These are phyloP conservation scores for Atopsyche davidsoni DNA, from an alignment of 1,140 invertebrate genomes.

Conservation along the genomic window DNA sequence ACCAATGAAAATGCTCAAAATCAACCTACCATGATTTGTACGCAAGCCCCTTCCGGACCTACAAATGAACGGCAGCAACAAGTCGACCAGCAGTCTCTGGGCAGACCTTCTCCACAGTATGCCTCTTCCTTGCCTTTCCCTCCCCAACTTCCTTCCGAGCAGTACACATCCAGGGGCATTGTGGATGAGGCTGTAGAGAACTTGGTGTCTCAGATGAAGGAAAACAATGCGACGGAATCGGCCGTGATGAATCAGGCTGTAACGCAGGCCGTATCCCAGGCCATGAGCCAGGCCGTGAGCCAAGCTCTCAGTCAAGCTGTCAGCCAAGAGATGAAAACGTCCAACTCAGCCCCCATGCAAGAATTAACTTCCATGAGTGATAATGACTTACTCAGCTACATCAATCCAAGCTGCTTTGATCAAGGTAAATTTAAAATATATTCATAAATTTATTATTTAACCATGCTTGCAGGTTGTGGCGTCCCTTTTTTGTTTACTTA, in stretches of 20 bases:
- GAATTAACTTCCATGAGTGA: constrained; percentile 76
- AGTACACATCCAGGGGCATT: constrained; percentile 14
- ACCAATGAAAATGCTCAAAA: constrained; percentile 36
- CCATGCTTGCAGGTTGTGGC: no score
- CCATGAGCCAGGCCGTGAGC: constrained; percentile 52
- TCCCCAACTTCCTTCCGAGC: constrained; percentile 38
- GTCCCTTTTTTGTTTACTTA: background rate
- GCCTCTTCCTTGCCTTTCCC: constrained; percentile 37
- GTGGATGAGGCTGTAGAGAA: constrained; percentile 16
- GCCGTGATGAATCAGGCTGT: constrained; percentile 48
- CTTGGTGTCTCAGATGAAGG: constrained; percentile 25
- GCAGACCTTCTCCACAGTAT: constrained; percentile 34
- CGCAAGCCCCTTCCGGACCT: constrained; percentile 41
- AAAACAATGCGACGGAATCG: constrained; percentile 42
- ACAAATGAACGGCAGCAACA: constrained; percentile 45
- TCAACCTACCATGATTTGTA: constrained; percentile 31
- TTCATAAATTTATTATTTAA: no score
- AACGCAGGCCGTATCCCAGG: constrained; percentile 54
- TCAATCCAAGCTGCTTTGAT: constrained; percentile 81
- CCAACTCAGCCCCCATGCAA: constrained; percentile 50
- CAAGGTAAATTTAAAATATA: constrained; percentile 55
- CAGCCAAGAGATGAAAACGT: constrained; percentile 54
- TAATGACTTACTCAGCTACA: constrained; percentile 76
- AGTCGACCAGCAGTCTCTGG: constrained; percentile 42
- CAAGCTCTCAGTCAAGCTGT: constrained; percentile 56